Conservation (phyloP, 2,113 vertebrate genomes). For the Mastomys coucha region DNA sequence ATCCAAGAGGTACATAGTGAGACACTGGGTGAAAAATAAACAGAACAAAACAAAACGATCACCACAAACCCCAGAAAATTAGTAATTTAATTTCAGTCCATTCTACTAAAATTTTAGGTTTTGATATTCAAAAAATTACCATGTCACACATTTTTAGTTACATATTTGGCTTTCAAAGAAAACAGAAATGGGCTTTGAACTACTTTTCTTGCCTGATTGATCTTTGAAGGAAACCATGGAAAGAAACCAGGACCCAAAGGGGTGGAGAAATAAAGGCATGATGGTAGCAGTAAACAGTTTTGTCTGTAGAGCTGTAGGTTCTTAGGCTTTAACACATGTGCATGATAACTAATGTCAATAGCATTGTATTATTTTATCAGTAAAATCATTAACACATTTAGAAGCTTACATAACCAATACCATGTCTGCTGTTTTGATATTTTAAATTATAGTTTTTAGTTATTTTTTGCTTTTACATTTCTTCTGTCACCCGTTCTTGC, state of each 20-base stretch:
- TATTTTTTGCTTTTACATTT: neutral
- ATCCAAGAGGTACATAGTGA: neutral
- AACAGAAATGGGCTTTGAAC: neutral
- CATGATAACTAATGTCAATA: no score
- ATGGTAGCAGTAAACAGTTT: no score
- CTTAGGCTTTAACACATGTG: no score
- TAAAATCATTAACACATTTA: neutral
- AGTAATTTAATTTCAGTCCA: neutral
- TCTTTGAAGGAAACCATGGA: neutral
- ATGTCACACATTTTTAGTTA: neutral
- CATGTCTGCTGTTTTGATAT: neutral
- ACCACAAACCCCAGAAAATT: neutral
- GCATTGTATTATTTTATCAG: neutral
- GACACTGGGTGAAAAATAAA: neutral
- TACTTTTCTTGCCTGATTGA: neutral
- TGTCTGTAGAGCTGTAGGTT: neutral
- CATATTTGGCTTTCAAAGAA: neutral
- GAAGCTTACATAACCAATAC: neutral
- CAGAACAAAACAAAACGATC: neutral
- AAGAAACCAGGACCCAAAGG: neutral
- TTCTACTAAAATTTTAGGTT: neutral
- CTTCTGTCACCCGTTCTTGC: neutral
- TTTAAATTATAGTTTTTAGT: neutral
- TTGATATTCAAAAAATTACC: neutral
- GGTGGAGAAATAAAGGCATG: neutral